A percentile compares a stretch with the other conserved stretches of the same genome.
phyloP scores from a whole-genome alignment of 2,797 vertebrate species.

The Lepidocolaptes lacrymiger region DNA sequence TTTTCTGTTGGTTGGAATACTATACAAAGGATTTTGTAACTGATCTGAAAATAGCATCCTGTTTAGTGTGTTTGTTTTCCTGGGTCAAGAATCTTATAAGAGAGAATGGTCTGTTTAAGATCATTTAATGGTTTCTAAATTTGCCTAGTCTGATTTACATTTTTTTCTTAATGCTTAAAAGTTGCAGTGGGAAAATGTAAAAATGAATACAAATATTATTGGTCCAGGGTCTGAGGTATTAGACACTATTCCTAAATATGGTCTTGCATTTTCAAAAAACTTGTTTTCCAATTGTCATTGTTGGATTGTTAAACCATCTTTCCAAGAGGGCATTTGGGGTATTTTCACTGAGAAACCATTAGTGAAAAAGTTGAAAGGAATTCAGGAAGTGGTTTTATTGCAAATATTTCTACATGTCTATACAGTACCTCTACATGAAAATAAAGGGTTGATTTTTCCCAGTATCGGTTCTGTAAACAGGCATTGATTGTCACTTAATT shows the following conservation, averaged over 20 bases:
- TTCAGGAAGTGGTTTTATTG: background rate
- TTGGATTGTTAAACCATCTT: background rate
- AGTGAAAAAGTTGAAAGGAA: background rate
- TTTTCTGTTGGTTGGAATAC: conserved; percentile 27
- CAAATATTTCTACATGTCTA: background rate
- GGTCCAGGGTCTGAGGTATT: background rate
- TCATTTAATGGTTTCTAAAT: conserved; percentile 34
- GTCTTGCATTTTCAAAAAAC: background rate
- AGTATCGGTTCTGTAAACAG: background rate
- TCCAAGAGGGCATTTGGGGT: background rate
- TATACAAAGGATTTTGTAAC: background rate
- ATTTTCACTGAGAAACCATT: background rate
- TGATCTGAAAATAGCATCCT: conserved; percentile 61
- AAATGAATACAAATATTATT: background rate
- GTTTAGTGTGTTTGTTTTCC: conserved; percentile 51
- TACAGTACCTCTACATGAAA: background rate
- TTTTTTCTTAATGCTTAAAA: conserved; percentile 33
- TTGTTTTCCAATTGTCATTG: background rate
- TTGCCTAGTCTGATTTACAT: background rate
- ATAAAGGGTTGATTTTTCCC: background rate
- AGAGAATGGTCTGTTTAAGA: conserved; percentile 5
- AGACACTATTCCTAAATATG: background rate
- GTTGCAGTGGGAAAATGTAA: conserved; percentile 29
- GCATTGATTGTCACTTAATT: background rate
- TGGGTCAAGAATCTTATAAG: conserved; percentile 33